A percentile compares a stretch with the other conserved stretches of the same genome.
Evolutionary conservation across 2,797 vertebrate species (phyloP).

Genomic region (Poeciliopsis paucimaculata): DNA sequence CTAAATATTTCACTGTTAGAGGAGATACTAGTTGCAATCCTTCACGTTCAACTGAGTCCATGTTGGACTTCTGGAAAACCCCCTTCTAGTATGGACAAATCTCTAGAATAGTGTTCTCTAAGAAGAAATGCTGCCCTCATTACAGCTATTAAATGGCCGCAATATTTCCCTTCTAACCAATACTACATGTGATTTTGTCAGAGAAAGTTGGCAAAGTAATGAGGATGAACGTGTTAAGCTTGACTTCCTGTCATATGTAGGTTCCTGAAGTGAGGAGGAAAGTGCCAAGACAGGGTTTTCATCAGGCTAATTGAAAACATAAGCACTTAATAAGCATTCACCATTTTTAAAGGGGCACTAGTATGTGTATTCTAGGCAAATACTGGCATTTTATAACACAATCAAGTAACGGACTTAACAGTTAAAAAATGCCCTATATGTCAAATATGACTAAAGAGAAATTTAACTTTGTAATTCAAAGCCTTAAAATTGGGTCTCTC

Average conservation of each 20-base stretch:
- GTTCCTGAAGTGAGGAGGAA: neutral
- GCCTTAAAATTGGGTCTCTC: too few relatives aligned
- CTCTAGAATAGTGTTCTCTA: neutral
- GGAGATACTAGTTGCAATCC: constrained; percentile 32
- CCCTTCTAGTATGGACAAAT: neutral
- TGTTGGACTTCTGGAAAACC: constrained; percentile 40
- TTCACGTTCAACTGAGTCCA: constrained; percentile 34
- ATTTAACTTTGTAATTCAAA: too few relatives aligned
- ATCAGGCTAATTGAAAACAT: neutral
- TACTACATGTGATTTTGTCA: neutral
- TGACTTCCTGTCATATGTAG: neutral
- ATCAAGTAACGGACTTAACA: too few relatives aligned
- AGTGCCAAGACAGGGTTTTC: neutral
- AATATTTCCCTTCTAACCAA: neutral
- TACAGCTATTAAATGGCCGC: neutral
- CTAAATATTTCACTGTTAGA: constrained; percentile 70
- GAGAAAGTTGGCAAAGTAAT: neutral
- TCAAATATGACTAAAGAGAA: too few relatives aligned
- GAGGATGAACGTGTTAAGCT: neutral
- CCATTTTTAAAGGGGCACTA: neutral
- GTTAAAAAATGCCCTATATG: too few relatives aligned
- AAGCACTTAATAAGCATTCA: neutral
- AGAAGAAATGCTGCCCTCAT: neutral
- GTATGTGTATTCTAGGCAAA: too few relatives aligned
- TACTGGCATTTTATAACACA: too few relatives aligned